A percentile compares a stretch with the other conserved stretches of the same genome.
Conservation (phyloP, 1,140 invertebrate genomes). For the Zaprionus nigranus region DNA sequence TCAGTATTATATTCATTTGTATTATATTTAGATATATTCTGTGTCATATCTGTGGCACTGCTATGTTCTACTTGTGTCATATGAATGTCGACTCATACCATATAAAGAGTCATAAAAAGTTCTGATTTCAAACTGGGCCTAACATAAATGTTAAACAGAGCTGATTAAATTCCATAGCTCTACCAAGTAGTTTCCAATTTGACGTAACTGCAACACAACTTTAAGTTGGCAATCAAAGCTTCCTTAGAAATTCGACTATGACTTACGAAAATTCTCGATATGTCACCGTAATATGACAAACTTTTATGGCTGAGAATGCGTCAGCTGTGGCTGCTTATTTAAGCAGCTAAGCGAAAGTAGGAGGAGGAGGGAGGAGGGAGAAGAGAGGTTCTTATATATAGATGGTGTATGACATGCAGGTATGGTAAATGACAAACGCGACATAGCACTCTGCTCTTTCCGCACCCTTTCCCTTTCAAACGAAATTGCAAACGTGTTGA, state of each 20-base stretch:
- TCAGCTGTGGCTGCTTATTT: neutral
- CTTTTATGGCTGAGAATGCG: neutral
- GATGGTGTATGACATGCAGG: conserved; percentile 1
- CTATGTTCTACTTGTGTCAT: too few species aligned
- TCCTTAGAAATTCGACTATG: neutral
- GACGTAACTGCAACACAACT: too few species aligned
- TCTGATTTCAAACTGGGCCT: too few species aligned
- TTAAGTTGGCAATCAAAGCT: neutral
- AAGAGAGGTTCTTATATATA: neutral
- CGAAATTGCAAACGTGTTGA: neutral
- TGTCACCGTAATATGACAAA: neutral
- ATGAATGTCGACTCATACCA: too few species aligned
- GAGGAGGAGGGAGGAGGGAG: neutral
- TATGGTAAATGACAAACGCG: conserved; percentile 1
- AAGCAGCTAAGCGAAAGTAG: neutral
- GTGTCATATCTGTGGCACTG: too few species aligned
- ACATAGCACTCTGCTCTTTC: neutral
- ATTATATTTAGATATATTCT: too few species aligned
- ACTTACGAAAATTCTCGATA: neutral
- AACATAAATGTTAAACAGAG: too few species aligned
- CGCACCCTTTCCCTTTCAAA: neutral
- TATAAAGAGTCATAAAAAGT: too few species aligned
- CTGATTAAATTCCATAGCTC: too few species aligned
- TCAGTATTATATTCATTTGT: too few species aligned
- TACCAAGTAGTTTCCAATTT: too few species aligned